phyloP scores from a whole-genome alignment of 2,797 vertebrate species.

The Ctenochaetus hawaiiensis region DNA sequence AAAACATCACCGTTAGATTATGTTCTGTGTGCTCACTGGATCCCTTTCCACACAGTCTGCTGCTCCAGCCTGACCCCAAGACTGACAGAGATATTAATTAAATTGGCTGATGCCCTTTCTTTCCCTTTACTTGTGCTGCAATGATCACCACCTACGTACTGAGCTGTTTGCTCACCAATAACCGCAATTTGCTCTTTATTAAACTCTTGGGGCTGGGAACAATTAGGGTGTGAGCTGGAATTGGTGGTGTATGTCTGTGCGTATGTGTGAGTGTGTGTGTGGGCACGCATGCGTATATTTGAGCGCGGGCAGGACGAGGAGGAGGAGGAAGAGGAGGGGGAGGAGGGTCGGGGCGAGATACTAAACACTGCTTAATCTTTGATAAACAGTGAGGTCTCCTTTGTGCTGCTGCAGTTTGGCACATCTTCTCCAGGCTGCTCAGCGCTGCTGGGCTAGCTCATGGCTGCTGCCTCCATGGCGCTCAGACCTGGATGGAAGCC shows the following conservation, averaged over 20 bases:
- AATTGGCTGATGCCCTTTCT: conserved; percentile 69
- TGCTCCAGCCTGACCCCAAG: conserved; percentile 54
- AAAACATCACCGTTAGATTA: conserved; percentile 20
- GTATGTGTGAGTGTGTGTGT: conserved; percentile 3
- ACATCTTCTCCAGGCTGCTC: conserved; percentile 57
- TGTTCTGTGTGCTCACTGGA: conserved; percentile 35
- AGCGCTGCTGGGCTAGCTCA: conserved; percentile 40
- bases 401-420: conserved; percentile 74
- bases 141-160: conserved; percentile 68
- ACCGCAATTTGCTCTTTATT: conserved; percentile 81
- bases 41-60: conserved; percentile 36
- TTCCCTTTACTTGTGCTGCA: conserved; percentile 49
- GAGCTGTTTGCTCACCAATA: conserved; percentile 82
- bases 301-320: conserved; percentile 28
- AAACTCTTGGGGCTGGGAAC: conserved; percentile 78
- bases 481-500: conserved; percentile 76
- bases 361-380: conserved; percentile 82
- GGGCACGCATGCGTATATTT: conserved; percentile 20
- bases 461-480: conserved; percentile 59
- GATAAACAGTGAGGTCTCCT: conserved; percentile 79
- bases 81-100: conserved; percentile 77
- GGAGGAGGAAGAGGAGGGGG: conserved; percentile 16
- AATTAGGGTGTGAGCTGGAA: conserved; percentile 74
- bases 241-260: conserved; percentile 18
- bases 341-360: conserved; percentile 48